Base-by-base conservation (phyloP, 2,797 vertebrate species). In the Neosilurus mollespiculum region DNA sequence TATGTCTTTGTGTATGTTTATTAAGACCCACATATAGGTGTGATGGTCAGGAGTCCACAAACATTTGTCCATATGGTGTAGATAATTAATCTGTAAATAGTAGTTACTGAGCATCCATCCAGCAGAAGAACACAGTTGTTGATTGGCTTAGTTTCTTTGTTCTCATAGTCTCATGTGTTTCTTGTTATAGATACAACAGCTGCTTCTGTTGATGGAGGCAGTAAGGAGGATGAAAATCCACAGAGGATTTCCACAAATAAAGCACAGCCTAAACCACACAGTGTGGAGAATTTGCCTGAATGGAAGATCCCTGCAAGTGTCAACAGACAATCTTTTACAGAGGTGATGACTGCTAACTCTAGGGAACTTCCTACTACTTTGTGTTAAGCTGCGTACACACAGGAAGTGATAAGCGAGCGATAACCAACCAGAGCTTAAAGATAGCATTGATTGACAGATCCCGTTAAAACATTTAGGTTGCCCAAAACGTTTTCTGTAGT, bases 291-390 rank as follows among this genome's bases (percentile, higher is more conserved):
- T 0, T 20, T 87, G 8, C 87, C 91, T 0, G 93, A 93, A 53
- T 94, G 92, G 93, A 95, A 93, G 88, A 89, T 93, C 54, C 93
- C 93, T 64, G 61, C 89, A 54, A 37, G 87, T 0, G 8, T 90
- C 66, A 84, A 71, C 76, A 90, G 84, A 1, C 90, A 91, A 9
- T 84, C 91, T 72, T 94, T 93, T 86, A 93, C 94, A 75, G 91
- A 94, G 94, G 94, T 95, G 81, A 11, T 20, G 79, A 51, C 26
- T 20, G 18, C 20, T 80, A 22, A 0, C 11, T 30, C 49, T 43
- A 24, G 0, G 15, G 18, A 37, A 2, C 15, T 8, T 20, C 16
- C 49, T 70, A 24, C 37, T 70, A 24, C 12, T n/a, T 78, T 43
- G 4, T 43, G 43, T 43, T 43, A 43, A 43, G 43, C 43, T 43